Conservation (phyloP, 2,797 vertebrate species). For the Peromyscus eremicus region DNA sequence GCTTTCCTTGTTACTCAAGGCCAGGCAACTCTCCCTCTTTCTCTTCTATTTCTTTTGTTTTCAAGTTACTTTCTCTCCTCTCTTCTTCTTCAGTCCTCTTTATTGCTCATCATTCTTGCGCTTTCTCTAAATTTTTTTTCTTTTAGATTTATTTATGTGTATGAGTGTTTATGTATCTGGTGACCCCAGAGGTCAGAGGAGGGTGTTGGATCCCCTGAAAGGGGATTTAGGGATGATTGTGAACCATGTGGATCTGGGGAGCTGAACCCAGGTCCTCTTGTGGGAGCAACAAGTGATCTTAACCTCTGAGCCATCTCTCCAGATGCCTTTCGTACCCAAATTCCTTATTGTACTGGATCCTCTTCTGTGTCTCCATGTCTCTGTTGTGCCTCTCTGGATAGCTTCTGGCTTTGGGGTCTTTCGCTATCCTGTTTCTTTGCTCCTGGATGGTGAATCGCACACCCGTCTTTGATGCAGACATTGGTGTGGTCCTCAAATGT, state of each 20-base stretch:
- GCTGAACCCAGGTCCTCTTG: background rate
- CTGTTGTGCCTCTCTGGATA: background rate
- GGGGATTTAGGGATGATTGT: background rate
- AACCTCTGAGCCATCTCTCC: background rate
- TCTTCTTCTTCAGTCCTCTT: background rate
- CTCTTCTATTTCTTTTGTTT: background rate
- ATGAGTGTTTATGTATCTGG: background rate
- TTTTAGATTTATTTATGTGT: too few relatives aligned
- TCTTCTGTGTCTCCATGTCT: background rate
- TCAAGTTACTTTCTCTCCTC: background rate
- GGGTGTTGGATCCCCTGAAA: background rate
- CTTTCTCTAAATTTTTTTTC: background rate
- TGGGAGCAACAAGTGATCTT: background rate
- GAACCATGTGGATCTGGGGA: background rate
- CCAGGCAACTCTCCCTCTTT: background rate
- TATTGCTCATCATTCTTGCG: background rate
- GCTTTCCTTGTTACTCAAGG: constrained; percentile 26
- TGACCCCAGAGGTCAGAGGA: background rate
- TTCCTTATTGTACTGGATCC: too few relatives aligned
- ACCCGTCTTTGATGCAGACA: constrained; percentile 32
- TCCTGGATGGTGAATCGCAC: background rate
- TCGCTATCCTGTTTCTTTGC: constrained; percentile 10
- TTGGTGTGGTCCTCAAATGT: background rate
- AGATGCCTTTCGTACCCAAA: background rate
- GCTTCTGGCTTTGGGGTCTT: constrained; percentile 27